Base-by-base conservation (phyloP, 2,797 vertebrate genomes). In the Semotilus atromaculatus region DNA sequence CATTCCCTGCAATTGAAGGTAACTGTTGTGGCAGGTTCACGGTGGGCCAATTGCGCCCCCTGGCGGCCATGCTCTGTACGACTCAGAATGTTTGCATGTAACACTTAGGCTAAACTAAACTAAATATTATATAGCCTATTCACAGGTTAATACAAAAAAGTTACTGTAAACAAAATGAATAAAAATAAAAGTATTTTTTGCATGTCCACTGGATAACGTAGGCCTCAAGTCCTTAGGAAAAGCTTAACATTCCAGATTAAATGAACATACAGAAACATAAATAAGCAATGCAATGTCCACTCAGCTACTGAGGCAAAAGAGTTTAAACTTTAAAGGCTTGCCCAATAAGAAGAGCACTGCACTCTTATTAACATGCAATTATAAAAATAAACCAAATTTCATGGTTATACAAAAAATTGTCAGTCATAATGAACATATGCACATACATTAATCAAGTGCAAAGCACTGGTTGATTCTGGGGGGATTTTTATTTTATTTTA, bases 281-380 rank as follows among this genome's bases (percentile, higher is more conserved):
- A 55, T 70, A 67, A 43, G 0, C 5, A 77, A 43, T 77, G 18
- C 84, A 83, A 81, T 72, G 72, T 43, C 64, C 26, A 34, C 19
- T 43, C 23, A 71, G 18, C 38, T 38, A 70, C 31, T 36, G 34
- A 68, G 48, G 36, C 58, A 40, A 58, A 75, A 14, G 7, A 66
- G 53, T 18, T 26, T 53, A 67, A 21, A 84, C 38, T 73, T 87
- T 66, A 85, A 80, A 43, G 38, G 45, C 48, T 77, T 29, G 53
- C 72, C 82, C 26, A 86, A 83, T 43, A 73, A 23, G 75, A 36
- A 62, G 55, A 40, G 48, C n/a, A 67, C 31, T 40, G 23, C 23
- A 14, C 62, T 77, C 34, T 29, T 85, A 36, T 62, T 64, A 84
- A 71, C 53, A 45, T 36, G 71, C 68, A 53, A 10, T 66, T 53